A percentile compares a stretch with the other conserved stretches of the same genome.
Evolutionary conservation across 2,113 vertebrate genomes (phyloP).

Genomic region (Spheniscus mendiculus): DNA sequence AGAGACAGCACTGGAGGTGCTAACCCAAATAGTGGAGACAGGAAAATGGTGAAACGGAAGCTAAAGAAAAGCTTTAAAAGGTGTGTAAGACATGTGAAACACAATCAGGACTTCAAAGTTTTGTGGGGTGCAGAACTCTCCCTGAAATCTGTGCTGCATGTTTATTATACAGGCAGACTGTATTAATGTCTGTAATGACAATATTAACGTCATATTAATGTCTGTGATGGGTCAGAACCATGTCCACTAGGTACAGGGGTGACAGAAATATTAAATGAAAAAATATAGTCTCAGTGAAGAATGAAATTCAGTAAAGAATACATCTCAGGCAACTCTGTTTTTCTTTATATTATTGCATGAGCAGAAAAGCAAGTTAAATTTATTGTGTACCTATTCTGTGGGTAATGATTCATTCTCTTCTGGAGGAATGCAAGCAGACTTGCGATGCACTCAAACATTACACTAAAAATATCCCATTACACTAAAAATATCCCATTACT

Average conservation of each 20-base stretch:
- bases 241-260: neutral
- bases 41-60: neutral
- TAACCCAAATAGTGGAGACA: neutral
- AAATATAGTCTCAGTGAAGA: neutral
- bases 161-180: neutral
- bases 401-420: constrained; percentile 25
- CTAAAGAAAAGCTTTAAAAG: neutral
- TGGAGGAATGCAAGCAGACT: neutral
- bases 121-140: neutral
- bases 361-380: neutral
- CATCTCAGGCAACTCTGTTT: neutral
- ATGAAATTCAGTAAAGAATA: neutral
- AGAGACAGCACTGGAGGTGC: neutral
- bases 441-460: neutral
- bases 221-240: neutral
- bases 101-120: neutral
- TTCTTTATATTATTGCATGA: neutral
- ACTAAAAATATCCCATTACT: constrained; percentile 17
- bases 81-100: neutral
- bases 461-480: constrained; percentile 18
- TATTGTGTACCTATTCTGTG: neutral
- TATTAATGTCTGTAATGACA: neutral
- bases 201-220: neutral
- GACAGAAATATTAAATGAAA: neutral
- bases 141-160: neutral